phyloP scores from a whole-genome alignment of 2,113 vertebrate genomes.

The Egretta garzetta region DNA sequence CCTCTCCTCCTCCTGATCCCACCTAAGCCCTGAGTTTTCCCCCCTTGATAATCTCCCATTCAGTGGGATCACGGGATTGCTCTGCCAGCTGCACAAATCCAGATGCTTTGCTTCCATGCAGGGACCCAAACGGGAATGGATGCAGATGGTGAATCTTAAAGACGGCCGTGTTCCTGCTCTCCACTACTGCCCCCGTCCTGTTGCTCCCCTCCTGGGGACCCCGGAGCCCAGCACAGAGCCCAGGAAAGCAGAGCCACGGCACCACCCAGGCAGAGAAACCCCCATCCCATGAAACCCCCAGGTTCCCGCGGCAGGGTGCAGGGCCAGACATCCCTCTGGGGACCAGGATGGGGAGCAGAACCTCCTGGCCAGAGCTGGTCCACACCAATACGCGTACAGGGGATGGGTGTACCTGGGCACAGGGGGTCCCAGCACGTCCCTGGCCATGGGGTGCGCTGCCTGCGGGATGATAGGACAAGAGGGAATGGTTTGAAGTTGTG shows the following conservation, averaged over 20 bases:
- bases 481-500: too few species aligned
- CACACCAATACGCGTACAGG: fast-evolving
- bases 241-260: fast-evolving
- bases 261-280: not conserved
- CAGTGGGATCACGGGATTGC: constrained; percentile 18
- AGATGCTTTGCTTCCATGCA: not conserved
- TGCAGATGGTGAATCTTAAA: not conserved
- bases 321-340: not conserved
- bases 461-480: not conserved
- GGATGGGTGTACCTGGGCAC: not conserved
- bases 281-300: not conserved
- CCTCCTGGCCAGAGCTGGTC: not conserved
- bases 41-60: constrained; percentile 29
- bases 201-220: fast-evolving
- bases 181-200: not conserved
- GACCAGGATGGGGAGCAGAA: not conserved
- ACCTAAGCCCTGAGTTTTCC: not conserved
- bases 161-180: not conserved
- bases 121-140: not conserved
- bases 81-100: constrained; percentile 14
- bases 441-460: not conserved
- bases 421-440: not conserved
- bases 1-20: constrained; percentile 31
- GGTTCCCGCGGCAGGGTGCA: fast-evolving
- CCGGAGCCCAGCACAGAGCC: not conserved